Evolutionary conservation across 30 jellyfish, hydroid and myxozoan genomes (phyloP).

Genomic region (Chrysaora quinquecirrha): DNA sequence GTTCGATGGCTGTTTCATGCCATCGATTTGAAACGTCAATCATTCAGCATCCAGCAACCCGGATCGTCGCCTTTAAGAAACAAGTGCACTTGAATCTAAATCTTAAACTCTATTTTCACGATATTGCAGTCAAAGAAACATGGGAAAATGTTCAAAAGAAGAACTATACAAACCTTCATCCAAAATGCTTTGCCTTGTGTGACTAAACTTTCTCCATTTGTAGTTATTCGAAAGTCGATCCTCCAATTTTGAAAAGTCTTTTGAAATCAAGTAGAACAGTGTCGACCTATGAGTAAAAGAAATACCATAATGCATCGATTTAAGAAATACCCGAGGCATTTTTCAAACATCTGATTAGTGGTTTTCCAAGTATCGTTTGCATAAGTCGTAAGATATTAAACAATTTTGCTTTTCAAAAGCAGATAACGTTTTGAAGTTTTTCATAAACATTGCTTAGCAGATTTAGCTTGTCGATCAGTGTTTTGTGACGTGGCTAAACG

Average conservation of each 20-base stretch:
- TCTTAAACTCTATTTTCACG: neutral
- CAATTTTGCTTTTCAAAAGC: neutral
- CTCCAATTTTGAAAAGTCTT: conserved; percentile 20
- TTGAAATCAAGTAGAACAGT: conserved; percentile 32
- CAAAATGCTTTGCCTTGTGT: conserved; percentile 1
- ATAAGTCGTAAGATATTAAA: too few species aligned
- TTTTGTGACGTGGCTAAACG: too few species aligned
- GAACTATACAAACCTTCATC: conserved; percentile 9
- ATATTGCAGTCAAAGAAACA: neutral
- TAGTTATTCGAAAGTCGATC: neutral
- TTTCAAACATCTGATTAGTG: too few species aligned
- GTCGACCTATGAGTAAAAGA: neutral
- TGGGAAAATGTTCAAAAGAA: too few species aligned
- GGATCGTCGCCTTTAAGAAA: too few species aligned
- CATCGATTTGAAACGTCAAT: too few species aligned
- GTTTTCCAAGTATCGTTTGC: too few species aligned
- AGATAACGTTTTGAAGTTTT: neutral
- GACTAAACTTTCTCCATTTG: conserved; percentile 39
- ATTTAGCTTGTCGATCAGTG: too few species aligned
- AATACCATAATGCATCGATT: neutral
- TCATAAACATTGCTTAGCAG: too few species aligned
- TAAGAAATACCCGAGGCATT: neutral
- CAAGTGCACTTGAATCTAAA: too few species aligned
- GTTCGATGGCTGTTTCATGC: too few species aligned
- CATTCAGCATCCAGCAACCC: too few species aligned